Base-by-base conservation (phyloP, 2,888 invertebrate species). In the Diadegma fenestrale region DNA sequence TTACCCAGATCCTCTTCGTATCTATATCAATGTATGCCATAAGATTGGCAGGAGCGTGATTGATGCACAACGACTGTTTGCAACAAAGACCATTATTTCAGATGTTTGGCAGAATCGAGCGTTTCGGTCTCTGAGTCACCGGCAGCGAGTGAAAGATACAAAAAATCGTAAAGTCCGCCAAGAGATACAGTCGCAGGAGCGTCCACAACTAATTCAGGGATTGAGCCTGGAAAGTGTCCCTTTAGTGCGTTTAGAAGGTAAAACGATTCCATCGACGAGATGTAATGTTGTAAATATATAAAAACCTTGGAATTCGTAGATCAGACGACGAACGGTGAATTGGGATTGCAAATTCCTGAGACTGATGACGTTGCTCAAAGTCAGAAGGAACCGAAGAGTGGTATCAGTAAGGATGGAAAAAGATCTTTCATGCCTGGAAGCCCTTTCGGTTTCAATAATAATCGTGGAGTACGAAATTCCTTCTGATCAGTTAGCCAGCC, bases 1-100 rank as follows among this genome's bases (percentile, higher is more conserved):
- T 89, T 89, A 90, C 81, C 88, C 87, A 80, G 33, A 81, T 82
- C 89, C 83, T 51, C 61, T n/a, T 48, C 26, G 12, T 73, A 17
- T 37, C 22, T n/a, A n/a, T 54, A 22, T 8, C 41, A 10, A 69
- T 48, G 12, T 58, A 63, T 43, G 3, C 43, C 71, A 51, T 54
- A 26, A 45, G 61, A 30, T 30, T 19, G 58, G 17, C n/a, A n/a
- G 22, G 19, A 33, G 43, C 22, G 43, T n/a, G n/a, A 48, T 69
- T 22, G 22, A 71, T 77, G 0, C 30, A 22, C 51, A 14, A 45
- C 17, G n/a, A n/a, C n/a, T 12, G 14, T 48, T 71, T 33, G 41
- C 61, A 37, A 63, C 48, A 45, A 30, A 43, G 26, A 19, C 76
- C 48, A 80, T 76, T 7, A 72, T 86, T 82, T 73, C 80, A 86